Conservation (phyloP, 2,113 vertebrate genomes). For the Upupa epops region DNA sequence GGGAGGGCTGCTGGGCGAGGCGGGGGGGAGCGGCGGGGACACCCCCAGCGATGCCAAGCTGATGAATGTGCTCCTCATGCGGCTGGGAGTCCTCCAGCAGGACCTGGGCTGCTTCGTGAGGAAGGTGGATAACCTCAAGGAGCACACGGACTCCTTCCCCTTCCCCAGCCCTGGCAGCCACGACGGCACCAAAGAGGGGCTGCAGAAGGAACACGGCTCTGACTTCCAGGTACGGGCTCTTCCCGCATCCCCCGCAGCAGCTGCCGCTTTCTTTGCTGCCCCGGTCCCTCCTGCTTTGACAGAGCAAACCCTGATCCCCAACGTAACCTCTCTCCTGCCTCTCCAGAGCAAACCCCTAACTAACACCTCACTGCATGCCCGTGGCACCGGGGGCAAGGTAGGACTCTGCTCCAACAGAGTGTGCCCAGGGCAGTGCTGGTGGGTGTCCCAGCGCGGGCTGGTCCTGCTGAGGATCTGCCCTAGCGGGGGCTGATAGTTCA, state of each 20-base stretch:
- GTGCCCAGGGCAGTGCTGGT: constrained; percentile 29
- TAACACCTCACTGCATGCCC: constrained; percentile 76
- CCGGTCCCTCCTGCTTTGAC: constrained; percentile 63
- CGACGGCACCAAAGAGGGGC: constrained; percentile 72
- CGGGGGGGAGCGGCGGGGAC: constrained; percentile 77
- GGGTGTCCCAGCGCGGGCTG: neutral
- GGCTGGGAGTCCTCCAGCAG: constrained; percentile 86
- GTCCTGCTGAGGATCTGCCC: neutral
- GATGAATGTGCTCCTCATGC: constrained; percentile 84
- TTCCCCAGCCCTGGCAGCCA: constrained; percentile 60
- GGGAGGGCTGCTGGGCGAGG: constrained; percentile 75
- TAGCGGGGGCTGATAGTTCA: neutral
- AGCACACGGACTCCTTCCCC: constrained; percentile 73
- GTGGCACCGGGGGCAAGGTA: constrained; percentile 57
- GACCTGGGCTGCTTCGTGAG: constrained; percentile 88
- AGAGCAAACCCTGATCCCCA: constrained; percentile 20
- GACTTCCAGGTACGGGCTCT: constrained; percentile 85
- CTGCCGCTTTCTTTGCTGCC: constrained; percentile 70
- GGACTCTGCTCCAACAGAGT: constrained; percentile 82
- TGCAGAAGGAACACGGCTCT: constrained; percentile 68
- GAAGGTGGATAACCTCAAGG: constrained; percentile 81
- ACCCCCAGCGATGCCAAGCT: constrained; percentile 81
- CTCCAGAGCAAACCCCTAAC: constrained; percentile 44
- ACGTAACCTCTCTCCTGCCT: constrained; percentile 38
- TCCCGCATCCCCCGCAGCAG: constrained; percentile 10